Evolutionary conservation across 2,113 vertebrate species (phyloP), one percentile per base, ranked within the genome.

Genomic region (Ramphastos sulfuratus): DNA sequence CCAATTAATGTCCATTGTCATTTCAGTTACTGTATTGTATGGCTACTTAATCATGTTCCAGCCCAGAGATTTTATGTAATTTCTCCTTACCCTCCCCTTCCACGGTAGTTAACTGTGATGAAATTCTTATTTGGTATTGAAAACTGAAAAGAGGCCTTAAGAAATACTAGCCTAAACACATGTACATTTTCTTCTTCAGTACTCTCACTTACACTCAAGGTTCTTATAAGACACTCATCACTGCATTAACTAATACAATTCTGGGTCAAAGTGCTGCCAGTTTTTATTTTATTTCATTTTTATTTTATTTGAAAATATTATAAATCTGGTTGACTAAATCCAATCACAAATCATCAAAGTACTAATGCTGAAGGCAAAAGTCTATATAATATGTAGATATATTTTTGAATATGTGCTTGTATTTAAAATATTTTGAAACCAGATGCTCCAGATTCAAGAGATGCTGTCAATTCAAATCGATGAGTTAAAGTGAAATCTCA

Each of bases 11-110:
- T 69, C 75, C 70, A 31, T 35, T 60, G 42, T 88, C 3, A 0
- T 91, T 96, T 89, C 80, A 37, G 60, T 87, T 82, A 55, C 70
- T 15, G 2, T 70, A 39, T 67, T 82, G 90, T 86, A 70, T 6
- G 60, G 81, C 63, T 72, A 89, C 80, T 92, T 77, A 92, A 92
- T 96, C 88, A 96, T 44, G 63, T 86, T 95, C 66, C 93, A 92
- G 73, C 42, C 55, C 92, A 90, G 83, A 95, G 90, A 80, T 71
- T 88, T 70, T 74, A 50, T 74, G 14, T 44, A 77, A 80, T 93
- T 93, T 95, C 79, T 83, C 79, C 52, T 90, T 60, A 28, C 37
- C 46, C 44, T 81, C 25, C 65, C 61, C 48, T 92, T 93, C 58
- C 66, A 69, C 0, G 3, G 66, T 35, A 76, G 71, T 89, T 85